Base-by-base conservation (phyloP, 1,140 invertebrate species). In the Brachionus angularis region DNA sequence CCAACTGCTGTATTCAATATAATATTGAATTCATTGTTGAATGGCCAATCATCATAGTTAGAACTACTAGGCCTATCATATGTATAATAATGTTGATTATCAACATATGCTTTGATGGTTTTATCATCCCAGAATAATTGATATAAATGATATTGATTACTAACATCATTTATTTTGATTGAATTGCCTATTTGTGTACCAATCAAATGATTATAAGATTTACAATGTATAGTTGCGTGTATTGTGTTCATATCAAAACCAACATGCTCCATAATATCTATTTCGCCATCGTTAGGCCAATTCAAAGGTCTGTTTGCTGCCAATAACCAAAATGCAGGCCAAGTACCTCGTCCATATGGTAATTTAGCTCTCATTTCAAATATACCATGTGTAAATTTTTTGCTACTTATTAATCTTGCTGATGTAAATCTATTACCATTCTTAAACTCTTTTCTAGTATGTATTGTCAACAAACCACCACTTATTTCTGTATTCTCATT, bases 271-370 rank as follows among this genome's bases (percentile, higher is more conserved):
- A 72, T 64, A 5, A 73, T 72, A 46, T 73, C 73, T 8, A 73
- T 73, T 72, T 72, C 70, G 21, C 73, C 73, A 53, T 71, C 47
- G n/a, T 25, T 21, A 23, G 73, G 73, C 73, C 73, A 73, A 39
- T 39, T 44, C n/a, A 53, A 36, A 50, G 18, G 21, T 18, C 21
- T n/a, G 7, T 39, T 50, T 18, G 71, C 36, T 1, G 46, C 21
- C 18, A 73, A 47, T 31, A 73, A 36, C 73, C 73, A 73, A 34
- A 73, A 34, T 29, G 73, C 73, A 12, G 73, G 73, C 73, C 73
- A 73, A 14, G 61, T 42, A 1, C 73, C 73, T n/a, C 50, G 23
- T 3, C 73, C 73, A 18, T 52, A 12, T 14, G 70, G 69, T 16
- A 72, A 12, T 42, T 72, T 72, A 10, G 61, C 61, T 46, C 70